Conservation (phyloP, 2,888 invertebrate species). For the Oscheius sp. region DNA sequence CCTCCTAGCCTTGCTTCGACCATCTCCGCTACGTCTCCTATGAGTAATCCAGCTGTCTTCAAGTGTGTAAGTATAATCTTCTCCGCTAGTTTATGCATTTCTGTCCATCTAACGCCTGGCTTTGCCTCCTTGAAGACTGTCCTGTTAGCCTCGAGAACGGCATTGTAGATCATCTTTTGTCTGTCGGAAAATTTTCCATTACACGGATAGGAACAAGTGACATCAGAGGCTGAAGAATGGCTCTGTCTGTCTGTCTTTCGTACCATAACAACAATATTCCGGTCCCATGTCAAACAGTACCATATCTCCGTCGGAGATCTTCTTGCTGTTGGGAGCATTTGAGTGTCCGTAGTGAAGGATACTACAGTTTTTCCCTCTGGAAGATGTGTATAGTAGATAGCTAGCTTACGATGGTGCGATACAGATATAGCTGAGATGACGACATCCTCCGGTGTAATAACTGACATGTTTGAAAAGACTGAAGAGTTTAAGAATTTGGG, state of each 20-base stretch:
- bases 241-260: background rate
- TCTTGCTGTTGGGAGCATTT: slow-evolving; percentile 87
- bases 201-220: slow-evolving; percentile 93
- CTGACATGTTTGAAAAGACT: slow-evolving; percentile 79
- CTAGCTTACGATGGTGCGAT: slow-evolving; percentile 85
- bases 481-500: slow-evolving; percentile 2
- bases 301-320: slow-evolving; percentile 85
- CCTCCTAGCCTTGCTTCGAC: slow-evolving; percentile 75
- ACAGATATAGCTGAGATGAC: slow-evolving; percentile 88
- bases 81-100: slow-evolving; percentile 87
- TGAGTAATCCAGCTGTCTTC: slow-evolving; percentile 80
- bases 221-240: slow-evolving; percentile 80
- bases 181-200: slow-evolving; percentile 91
- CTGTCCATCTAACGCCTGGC: slow-evolving; percentile 89
- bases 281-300: slow-evolving; percentile 98
- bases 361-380: slow-evolving; percentile 84
- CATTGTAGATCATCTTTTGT: slow-evolving; percentile 86
- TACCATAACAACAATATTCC: slow-evolving; percentile 86
- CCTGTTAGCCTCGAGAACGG: slow-evolving; percentile 84
- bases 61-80: slow-evolving; percentile 81
- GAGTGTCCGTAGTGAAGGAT: slow-evolving; percentile 96
- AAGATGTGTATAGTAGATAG: slow-evolving; percentile 26
- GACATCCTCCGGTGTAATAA: slow-evolving; percentile 87
- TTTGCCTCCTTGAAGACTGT: slow-evolving; percentile 85
- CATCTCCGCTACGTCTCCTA: slow-evolving; percentile 50